These are phyloP conservation scores for Petrocephalus sullivani DNA, from an alignment of 2,797 vertebrate species.

Conservation along the genomic window DNA sequence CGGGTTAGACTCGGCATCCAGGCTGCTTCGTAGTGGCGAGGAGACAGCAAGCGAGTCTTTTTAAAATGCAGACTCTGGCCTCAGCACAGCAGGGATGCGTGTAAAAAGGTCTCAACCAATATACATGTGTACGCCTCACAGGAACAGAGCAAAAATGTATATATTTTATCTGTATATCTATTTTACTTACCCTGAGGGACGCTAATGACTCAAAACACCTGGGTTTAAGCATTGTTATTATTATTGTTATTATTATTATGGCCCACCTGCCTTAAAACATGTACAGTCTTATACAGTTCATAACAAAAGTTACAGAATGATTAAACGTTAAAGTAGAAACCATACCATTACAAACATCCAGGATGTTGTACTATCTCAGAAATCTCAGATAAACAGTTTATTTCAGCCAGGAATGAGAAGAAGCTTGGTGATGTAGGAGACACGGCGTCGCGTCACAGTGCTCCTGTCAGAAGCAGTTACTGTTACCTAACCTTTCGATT, in stretches of 20 bases:
- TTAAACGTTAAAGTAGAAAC: neutral
- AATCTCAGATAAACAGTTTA: neutral
- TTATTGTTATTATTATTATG: neutral
- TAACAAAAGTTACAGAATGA: neutral
- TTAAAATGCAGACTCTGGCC: neutral
- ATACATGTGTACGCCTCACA: neutral
- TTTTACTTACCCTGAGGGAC: neutral
- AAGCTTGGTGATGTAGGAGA: neutral
- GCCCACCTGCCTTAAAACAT: neutral
- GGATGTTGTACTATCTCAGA: neutral
- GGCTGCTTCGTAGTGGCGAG: neutral
- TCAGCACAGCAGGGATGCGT: neutral
- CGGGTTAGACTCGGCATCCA: neutral
- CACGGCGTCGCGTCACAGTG: neutral
- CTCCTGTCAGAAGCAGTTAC: neutral
- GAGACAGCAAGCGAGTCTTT: neutral
- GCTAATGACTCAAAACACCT: neutral
- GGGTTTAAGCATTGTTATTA: neutral
- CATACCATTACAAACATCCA: neutral
- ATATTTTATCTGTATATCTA: neutral
- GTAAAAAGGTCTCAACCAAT: neutral
- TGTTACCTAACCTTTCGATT: neutral
- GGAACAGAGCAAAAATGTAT: neutral
- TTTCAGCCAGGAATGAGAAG: neutral
- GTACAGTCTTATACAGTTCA: neutral